phyloP scores from a whole-genome alignment of 2,888 invertebrate species.

The Aporophyla nigra region DNA sequence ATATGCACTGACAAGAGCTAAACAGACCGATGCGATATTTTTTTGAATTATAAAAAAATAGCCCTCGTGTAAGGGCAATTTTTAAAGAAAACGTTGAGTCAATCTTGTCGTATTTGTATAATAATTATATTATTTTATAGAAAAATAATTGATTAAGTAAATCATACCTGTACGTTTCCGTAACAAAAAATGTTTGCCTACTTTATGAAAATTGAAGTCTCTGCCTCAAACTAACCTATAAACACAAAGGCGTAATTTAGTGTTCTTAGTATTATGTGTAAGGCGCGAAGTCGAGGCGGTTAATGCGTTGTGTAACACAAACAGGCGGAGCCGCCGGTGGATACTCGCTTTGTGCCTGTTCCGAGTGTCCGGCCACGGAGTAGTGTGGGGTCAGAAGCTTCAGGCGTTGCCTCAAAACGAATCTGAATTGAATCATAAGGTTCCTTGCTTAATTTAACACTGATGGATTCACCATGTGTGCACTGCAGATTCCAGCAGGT shows the following conservation, averaged over 20 bases:
- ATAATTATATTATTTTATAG: not conserved
- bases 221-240: conserved; percentile 67
- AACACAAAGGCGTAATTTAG: conserved; percentile 78
- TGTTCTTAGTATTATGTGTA: conserved; percentile 81
- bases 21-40: not conserved
- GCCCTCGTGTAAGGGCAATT: not conserved
- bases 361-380: conserved; percentile 9
- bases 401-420: too few relatives aligned
- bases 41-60: not conserved
- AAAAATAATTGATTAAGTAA: not conserved
- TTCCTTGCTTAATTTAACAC: too few relatives aligned
- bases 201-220: conserved; percentile 41
- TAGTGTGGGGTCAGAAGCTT: conserved; percentile 17
- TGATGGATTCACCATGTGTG: too few relatives aligned
- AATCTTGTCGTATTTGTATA: not conserved
- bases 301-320: conserved; percentile 77
- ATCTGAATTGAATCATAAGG: too few relatives aligned
- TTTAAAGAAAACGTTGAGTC: not conserved
- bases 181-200: not conserved
- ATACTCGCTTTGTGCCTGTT: conserved; percentile 66
- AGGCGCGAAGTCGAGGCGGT: conserved; percentile 69
- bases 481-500: too few relatives aligned
- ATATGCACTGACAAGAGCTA: too few relatives aligned
- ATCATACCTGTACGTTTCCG: not conserved
- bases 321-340: conserved; percentile 68